These are phyloP conservation scores for Dicranocentrus wangi DNA, from an alignment of 2,888 invertebrate genomes.

Conservation along the genomic window DNA sequence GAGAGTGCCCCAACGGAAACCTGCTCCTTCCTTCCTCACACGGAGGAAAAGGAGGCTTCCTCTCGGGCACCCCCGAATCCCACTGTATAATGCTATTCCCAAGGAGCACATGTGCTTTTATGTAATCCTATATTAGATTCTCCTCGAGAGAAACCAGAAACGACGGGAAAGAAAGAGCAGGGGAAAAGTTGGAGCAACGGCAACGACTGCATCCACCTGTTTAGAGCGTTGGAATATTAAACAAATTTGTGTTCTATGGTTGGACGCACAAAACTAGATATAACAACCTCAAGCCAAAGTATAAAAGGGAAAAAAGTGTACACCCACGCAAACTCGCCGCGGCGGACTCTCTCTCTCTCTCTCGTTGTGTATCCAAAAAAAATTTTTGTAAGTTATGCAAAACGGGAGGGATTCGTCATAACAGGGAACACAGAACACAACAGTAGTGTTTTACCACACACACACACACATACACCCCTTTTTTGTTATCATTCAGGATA, in stretches of 20 bases:
- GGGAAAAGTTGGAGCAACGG: neutral
- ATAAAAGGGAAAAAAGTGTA: neutral
- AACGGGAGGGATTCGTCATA: no score
- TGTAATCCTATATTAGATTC: neutral
- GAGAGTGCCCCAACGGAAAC: no score
- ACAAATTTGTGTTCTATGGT: constrained; percentile 20
- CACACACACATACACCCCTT: neutral
- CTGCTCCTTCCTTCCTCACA: neutral
- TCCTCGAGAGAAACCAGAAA: neutral
- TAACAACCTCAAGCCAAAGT: no score
- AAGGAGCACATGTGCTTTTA: neutral
- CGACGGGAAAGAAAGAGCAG: neutral
- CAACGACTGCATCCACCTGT: constrained; percentile 43
- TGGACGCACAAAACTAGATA: constrained; percentile 5
- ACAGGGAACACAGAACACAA: no score
- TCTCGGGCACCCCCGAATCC: no score
- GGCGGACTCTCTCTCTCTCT: no score
- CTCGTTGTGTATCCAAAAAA: no score
- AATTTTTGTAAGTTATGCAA: no score
- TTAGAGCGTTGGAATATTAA: constrained; percentile 21
- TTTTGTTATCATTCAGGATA: constrained; percentile 12
- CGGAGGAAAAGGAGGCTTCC: neutral
- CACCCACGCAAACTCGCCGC: constrained; percentile 19
- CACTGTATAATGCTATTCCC: neutral
- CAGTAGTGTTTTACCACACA: no score